Base-by-base conservation (phyloP, 2,888 invertebrate genomes). In the Tipula confusa region DNA sequence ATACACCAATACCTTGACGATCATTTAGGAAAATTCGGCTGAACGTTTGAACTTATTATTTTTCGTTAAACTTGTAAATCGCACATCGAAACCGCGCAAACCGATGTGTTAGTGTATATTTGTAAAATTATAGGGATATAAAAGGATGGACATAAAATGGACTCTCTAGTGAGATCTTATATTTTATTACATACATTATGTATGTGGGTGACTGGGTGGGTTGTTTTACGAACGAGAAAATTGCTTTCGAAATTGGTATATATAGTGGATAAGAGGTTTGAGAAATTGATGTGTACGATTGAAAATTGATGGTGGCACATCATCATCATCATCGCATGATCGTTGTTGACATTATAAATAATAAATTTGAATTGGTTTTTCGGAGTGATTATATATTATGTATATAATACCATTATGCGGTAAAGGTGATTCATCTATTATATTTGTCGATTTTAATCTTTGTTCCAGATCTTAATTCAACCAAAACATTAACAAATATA, bases 401-500 rank as follows among this genome's bases (percentile, higher is more conserved):
- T 38, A 2, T 38, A 11, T 33, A n/a, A n/a, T n/a, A n/a, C n/a
- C n/a, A n/a, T n/a, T 64, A 24, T 18, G 18, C 24, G 64, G 18
- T 64, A 43, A 64, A 64, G 64, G 64, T 64, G 64, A 64, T 64
- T 64, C n/a, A 43, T 43, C 1, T 43, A 6, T 43, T 43, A 2
- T 15, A 7, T 48, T 48, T 48, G 18, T 18, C 18, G 18, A 48
- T 18, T 48, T 11, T 11, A 29, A 29, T 79, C n/a, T 79, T n/a
- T 79, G n/a, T 79, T 79, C 5, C 80, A 80, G 80, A 80, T 80
- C 29, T 29, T 13, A 80, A 29, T 80, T 29, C 80, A 80, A 80
- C 80, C 3, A 80, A 80, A 80, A 80, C 80, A 28, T 15, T 31
- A n/a, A 80, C 80, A 29, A 80, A 80, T n/a, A 80, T 31, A 80